Conservation (phyloP, 92 coral and sea anemone species). For the Porites cylindrica region DNA sequence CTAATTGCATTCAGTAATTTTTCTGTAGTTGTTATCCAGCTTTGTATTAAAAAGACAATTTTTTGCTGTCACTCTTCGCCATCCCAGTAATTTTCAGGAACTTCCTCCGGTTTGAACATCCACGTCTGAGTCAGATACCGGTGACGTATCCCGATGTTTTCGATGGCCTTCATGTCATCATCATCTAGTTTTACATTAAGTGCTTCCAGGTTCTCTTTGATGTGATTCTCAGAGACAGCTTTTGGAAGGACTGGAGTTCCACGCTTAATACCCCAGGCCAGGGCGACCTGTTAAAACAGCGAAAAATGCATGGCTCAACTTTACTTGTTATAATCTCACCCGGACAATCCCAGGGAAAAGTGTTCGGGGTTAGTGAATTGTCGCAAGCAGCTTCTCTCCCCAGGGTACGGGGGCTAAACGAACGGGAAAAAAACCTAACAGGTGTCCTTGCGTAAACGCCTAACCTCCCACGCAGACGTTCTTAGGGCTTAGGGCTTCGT, state of each 20-base stretch:
- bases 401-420: too few species aligned
- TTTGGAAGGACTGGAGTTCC: slow-evolving; percentile 78
- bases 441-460: too few species aligned
- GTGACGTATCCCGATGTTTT: slow-evolving; percentile 56
- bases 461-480: too few species aligned
- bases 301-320: background rate
- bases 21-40: background rate
- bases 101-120: slow-evolving; percentile 55
- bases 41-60: too few species aligned
- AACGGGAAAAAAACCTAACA: too few species aligned
- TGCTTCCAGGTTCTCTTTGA: slow-evolving; percentile 69
- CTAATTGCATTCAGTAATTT: background rate
- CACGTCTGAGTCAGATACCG: slow-evolving; percentile 59
- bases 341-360: too few species aligned
- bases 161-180: slow-evolving; percentile 77
- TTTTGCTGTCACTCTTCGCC: slow-evolving; percentile 56
- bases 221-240: slow-evolving; percentile 72
- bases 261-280: slow-evolving; percentile 73
- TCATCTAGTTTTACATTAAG: slow-evolving; percentile 57
- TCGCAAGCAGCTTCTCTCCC: too few species aligned
- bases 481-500: too few species aligned
- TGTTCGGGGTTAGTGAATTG: too few species aligned
- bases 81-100: slow-evolving; percentile 61
- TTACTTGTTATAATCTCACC: too few species aligned
- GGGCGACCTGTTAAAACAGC: slow-evolving; percentile 51